Evolutionary conservation across 2,113 vertebrate species (phyloP).

Genomic region (Echinops telfairi): DNA sequence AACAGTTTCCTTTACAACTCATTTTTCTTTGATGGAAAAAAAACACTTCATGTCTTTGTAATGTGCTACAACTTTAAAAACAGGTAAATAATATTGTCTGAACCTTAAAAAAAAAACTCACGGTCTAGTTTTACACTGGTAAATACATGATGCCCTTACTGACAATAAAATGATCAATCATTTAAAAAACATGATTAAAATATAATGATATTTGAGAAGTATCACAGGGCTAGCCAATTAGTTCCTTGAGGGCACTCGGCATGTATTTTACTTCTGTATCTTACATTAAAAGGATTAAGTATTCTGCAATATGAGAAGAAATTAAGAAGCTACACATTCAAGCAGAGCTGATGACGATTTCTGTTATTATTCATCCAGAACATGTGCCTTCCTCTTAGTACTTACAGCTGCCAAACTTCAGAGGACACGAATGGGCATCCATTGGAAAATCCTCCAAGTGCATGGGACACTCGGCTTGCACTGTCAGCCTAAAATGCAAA

Average conservation of each 20-base stretch:
- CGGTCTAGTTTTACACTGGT: neutral
- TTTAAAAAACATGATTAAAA: conserved; percentile 28
- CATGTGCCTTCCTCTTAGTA: conserved; percentile 79
- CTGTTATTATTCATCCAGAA: neutral
- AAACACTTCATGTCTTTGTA: conserved; percentile 28
- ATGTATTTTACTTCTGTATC: neutral
- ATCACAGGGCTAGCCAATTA: neutral
- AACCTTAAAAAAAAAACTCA: neutral
- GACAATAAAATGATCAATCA: neutral
- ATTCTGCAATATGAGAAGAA: neutral
- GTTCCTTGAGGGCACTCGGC: neutral
- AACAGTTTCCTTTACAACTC: neutral
- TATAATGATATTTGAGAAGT: conserved; percentile 31
- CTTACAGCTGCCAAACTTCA: conserved; percentile 99
- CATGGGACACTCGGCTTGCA: conserved; percentile 99
- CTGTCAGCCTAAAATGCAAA: conserved; percentile 94
- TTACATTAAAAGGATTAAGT: neutral
- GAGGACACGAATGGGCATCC: conserved; percentile 98
- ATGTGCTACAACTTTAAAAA: neutral
- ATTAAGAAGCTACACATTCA: neutral
- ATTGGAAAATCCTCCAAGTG: conserved; percentile 99
- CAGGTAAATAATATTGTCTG: neutral
- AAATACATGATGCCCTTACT: neutral
- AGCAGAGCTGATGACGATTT: neutral
- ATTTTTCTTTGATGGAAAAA: neutral